A percentile compares a stretch with the other conserved stretches of the same genome.
These are phyloP conservation scores for Scaptomyza parva DNA, from an alignment of 2,888 invertebrate species.

Conservation along the genomic window DNA sequence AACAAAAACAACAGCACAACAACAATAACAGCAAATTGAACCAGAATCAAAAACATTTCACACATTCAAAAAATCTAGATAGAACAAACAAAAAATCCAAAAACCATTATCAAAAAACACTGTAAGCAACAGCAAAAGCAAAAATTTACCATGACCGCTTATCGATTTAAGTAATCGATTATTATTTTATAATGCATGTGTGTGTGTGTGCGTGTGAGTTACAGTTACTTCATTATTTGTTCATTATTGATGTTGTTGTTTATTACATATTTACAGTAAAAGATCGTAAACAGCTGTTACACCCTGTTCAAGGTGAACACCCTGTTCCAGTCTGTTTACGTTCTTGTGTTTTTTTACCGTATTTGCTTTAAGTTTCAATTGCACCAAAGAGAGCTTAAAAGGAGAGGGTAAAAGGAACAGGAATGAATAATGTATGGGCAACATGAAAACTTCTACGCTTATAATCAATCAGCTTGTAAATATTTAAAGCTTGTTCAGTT, in stretches of 20 bases:
- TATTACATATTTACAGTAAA: background rate
- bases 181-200: conserved; percentile 68
- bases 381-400: conserved; percentile 49
- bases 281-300: background rate
- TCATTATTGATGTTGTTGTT: conserved; percentile 46
- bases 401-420: conserved; percentile 11
- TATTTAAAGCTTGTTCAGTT: conserved; percentile 12
- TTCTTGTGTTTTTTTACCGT: conserved; percentile 17
- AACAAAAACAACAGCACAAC: conserved; percentile 43
- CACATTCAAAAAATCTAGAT: conserved; percentile 44
- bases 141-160: conserved; percentile 61
- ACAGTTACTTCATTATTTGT: conserved; percentile 33
- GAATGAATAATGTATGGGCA: background rate
- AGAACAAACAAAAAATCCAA: background rate
- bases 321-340: background rate
- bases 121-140: conserved; percentile 66
- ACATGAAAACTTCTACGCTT: conserved; percentile 30
- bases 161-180: conserved; percentile 40
- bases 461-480: conserved; percentile 17
- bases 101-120: conserved; percentile 62
- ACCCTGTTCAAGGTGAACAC: no score
- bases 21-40: conserved; percentile 43
- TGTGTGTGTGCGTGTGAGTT: conserved; percentile 31
- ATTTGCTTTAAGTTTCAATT: conserved; percentile 40
- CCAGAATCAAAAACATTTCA: conserved; percentile 59